phyloP scores from a whole-genome alignment of 1,140 invertebrate species.

The Atta colombica region DNA sequence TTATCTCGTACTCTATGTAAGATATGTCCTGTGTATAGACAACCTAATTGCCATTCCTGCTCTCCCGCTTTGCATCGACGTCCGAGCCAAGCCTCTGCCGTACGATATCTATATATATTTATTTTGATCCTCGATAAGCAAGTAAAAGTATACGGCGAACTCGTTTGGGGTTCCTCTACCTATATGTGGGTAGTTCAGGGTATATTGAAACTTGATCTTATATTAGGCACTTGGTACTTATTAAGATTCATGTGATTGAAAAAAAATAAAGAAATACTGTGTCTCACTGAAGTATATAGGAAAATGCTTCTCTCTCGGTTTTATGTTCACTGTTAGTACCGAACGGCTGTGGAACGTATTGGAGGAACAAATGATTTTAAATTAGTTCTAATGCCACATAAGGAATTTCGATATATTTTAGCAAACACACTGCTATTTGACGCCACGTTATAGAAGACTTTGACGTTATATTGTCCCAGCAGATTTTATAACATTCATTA shows the following conservation, averaged over 20 bases:
- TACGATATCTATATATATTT: conserved; percentile 74
- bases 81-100: conserved; percentile 71
- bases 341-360: conserved; percentile 74
- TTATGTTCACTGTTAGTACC: conserved; percentile 62
- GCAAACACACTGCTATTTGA: neutral
- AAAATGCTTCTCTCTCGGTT: conserved; percentile 65
- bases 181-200: conserved; percentile 72
- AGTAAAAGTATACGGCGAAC: conserved; percentile 74
- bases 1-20: conserved; percentile 76
- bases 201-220: conserved; percentile 74
- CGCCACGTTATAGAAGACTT: conserved; percentile 13
- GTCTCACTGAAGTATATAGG: conserved; percentile 62
- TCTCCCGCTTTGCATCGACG: conserved; percentile 72
- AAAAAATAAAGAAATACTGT: conserved; percentile 56
- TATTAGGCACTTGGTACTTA: conserved; percentile 76
- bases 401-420: conserved; percentile 25
- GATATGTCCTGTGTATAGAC: conserved; percentile 76
- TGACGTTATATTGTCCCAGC: neutral
- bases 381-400: conserved; percentile 6
- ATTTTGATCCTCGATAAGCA: conserved; percentile 67
- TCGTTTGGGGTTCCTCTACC: conserved; percentile 69
- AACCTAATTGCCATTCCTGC: conserved; percentile 71
- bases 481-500: conserved; percentile 12
- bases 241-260: conserved; percentile 76
- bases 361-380: conserved; percentile 48